Conservation (phyloP, 2,113 vertebrate species). For the Colistium nudipinnis region DNA sequence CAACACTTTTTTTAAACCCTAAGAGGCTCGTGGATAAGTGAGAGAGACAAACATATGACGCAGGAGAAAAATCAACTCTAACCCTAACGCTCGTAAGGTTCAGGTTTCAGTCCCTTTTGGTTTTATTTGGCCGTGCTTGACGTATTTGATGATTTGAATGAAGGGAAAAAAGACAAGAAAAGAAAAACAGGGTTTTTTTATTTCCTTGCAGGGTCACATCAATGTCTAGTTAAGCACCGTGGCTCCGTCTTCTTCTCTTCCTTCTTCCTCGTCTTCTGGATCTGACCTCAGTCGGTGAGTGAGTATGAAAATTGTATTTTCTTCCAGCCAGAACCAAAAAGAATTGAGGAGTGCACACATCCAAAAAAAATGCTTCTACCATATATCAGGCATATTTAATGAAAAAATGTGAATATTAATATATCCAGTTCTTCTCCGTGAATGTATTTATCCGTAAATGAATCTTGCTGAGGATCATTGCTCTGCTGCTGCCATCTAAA, state of each 20-base stretch:
- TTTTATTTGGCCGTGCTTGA: neutral
- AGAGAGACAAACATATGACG: no score
- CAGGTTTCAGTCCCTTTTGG: neutral
- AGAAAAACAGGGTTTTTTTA: neutral
- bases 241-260: neutral
- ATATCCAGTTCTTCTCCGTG: no score
- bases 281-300: conserved; percentile 13
- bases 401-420: no score
- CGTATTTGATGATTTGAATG: neutral
- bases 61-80: no score
- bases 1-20: no score
- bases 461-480: no score
- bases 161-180: neutral
- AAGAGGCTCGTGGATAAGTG: no score
- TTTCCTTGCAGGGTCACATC: neutral
- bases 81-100: no score
- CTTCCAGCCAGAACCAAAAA: conserved; percentile 18
- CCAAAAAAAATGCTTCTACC: no score
- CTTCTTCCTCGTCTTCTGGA: neutral
- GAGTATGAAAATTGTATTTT: conserved; percentile 2
- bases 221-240: conserved; percentile 3
- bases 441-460: no score
- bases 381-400: no score
- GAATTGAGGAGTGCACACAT: no score
- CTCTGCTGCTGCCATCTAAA: conserved; percentile 54